Evolutionary conservation across 1,140 invertebrate genomes (phyloP), one percentile per base, ranked within the genome.

Genomic region (Halesus radiatus): DNA sequence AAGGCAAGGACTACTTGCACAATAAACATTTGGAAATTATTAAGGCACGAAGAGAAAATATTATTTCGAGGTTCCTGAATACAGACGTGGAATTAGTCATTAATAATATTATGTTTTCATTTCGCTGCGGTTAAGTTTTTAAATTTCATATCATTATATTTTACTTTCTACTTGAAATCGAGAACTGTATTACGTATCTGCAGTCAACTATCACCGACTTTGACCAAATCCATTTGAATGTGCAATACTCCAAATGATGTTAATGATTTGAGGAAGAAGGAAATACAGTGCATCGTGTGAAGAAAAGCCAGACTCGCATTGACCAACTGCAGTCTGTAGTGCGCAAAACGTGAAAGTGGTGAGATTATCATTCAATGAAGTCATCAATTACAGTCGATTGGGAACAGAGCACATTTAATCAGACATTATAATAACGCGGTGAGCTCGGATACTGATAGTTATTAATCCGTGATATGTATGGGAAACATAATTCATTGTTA

Each of bases 1-100:
- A 83, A 80, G 82, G 80, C 52, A 23, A 73, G 62, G 75, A 37
- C 52, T 15, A 60, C 77, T 83, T 83, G 62, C 82, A 81, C 82
- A 83, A 83, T 68, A 72, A 60, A 60, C 23, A 23, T 56, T 75
- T 58, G 72, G 54, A 75, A 75, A 75, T 37, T 58, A 75, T 75
- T 75, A 13, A 32, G 68, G 18, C 26, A 75, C 32, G 10, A 37
- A 75, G 72, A 75, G 72, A 58, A 75, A 75, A 58, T 58, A 45
- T 75, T 45, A 32, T 54, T 75, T 37, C 20, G 16, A 22, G 18
- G 15, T 16, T 72, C 62, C 37, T 45, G 37, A 45, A 45, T 45
- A 45, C 37, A 3, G 8, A 13, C 37, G 13, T 13, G 54, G 16
- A 20, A 56, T 22, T 22, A 22, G 20, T 18, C 54, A 56, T 18